These are phyloP conservation scores for Pocillopora verrucosa DNA, from an alignment of 64 coral and sea anemone species.

Conservation along the genomic window DNA sequence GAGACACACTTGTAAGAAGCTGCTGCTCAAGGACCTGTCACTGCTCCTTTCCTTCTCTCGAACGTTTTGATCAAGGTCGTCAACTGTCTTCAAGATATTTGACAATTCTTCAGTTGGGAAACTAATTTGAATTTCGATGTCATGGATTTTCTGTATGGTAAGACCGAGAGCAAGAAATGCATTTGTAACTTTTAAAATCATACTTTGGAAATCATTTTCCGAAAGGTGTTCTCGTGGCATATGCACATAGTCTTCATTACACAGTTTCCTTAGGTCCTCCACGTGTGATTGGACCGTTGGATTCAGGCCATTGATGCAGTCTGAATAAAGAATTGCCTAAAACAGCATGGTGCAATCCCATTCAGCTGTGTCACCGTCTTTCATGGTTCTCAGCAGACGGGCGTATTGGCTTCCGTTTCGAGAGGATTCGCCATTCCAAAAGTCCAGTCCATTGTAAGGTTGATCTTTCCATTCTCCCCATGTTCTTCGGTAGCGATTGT, in stretches of 20 bases:
- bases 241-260: conserved; percentile 33
- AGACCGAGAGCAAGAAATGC: conserved; percentile 30
- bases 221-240: conserved; percentile 9
- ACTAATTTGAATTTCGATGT: not conserved
- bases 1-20: not conserved
- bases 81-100: not conserved
- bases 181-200: conserved; percentile 11
- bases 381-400: not conserved
- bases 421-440: not conserved
- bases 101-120: not conserved
- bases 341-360: conserved; percentile 37
- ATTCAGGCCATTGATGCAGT: not conserved
- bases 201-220: not conserved
- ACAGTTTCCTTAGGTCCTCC: not conserved
- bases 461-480: conserved; percentile 14
- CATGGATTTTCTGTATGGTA: not conserved
- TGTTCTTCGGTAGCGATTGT: not conserved
- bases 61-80: too few species aligned
- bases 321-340: conserved; percentile 9
- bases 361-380: not conserved
- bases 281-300: not conserved
- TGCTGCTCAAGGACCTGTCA: too few species aligned
- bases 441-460: conserved; percentile 18
- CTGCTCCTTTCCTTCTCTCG: too few species aligned
- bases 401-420: conserved; percentile 5